Percentiles rank a stretch among this genome's conserved stretches.
These are phyloP conservation scores for Trichonephila clavata DNA, from an alignment of 1,140 invertebrate genomes.

Conservation along the genomic window DNA sequence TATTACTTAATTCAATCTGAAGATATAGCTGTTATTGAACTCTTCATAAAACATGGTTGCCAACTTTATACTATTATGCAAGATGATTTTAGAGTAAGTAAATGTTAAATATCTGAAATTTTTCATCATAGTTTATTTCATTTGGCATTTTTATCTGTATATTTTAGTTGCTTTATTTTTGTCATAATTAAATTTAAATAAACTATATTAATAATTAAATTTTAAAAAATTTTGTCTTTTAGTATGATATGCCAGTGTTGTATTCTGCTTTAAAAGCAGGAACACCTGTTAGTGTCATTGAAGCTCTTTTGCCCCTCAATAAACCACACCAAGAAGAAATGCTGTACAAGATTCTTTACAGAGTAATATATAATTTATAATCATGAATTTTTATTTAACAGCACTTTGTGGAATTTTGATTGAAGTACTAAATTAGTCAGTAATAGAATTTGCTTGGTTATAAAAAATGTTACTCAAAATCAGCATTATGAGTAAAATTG, in stretches of 20 bases:
- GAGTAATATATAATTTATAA: neutral
- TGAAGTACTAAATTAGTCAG: too few relatives aligned
- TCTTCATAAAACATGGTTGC: conserved; percentile 68
- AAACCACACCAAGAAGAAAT: conserved; percentile 57
- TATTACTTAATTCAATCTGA: conserved; percentile 62
- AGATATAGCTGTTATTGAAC: conserved; percentile 42
- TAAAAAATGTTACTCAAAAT: too few relatives aligned
- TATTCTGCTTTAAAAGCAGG: conserved; percentile 58
- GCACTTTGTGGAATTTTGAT: too few relatives aligned
- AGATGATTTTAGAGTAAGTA: conserved; percentile 57
- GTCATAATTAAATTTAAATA: neutral
- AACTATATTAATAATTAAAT: neutral
- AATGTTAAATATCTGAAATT: neutral
- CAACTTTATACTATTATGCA: conserved; percentile 71
- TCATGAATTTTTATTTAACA: too few relatives aligned
- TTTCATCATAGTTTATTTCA: too few relatives aligned
- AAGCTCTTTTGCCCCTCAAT: conserved; percentile 52
- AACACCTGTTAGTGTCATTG: neutral
- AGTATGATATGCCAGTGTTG: conserved; percentile 72
- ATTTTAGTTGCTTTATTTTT: too few relatives aligned
- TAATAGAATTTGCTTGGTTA: too few relatives aligned
- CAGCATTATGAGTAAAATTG: too few relatives aligned
- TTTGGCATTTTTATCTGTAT: too few relatives aligned
- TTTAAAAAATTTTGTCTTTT: neutral
- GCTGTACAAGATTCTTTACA: conserved; percentile 66